Conservation (phyloP, 2,797 vertebrate species). For the Alexandromys oeconomus region DNA sequence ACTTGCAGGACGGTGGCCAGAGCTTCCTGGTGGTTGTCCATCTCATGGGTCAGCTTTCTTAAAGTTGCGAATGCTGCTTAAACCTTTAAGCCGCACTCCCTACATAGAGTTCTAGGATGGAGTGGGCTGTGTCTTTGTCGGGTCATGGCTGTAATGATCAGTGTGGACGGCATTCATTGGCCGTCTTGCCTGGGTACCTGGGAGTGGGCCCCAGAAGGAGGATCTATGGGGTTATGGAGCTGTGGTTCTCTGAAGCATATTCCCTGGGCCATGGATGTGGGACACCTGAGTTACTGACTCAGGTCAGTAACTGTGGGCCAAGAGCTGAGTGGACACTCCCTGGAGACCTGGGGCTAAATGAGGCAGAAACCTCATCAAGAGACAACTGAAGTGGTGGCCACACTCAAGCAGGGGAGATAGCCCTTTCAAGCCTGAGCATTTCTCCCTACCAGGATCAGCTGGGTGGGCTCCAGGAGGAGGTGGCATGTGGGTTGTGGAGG, state of each 20-base stretch:
- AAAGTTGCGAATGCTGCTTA: neutral
- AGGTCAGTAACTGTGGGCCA: too few species aligned
- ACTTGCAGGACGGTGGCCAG: neutral
- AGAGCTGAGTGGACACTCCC: neutral
- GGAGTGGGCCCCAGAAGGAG: neutral
- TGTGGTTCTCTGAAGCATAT: accelerated
- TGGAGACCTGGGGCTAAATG: neutral
- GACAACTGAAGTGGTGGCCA: neutral
- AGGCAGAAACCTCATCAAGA: neutral
- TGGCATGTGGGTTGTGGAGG: accelerated
- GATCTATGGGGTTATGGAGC: accelerated
- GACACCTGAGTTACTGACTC: accelerated
- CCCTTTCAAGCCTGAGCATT: neutral
- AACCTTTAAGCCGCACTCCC: neutral
- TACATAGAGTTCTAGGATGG: neutral
- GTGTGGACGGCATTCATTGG: neutral
- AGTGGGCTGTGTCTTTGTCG: neutral
- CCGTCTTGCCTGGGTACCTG: neutral
- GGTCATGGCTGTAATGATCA: accelerated
- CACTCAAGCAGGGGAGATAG: neutral
- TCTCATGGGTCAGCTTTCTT: neutral
- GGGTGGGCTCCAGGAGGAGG: neutral
- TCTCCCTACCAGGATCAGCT: neutral
- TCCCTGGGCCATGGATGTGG: accelerated
- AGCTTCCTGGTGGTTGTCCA: neutral